Evolutionary conservation across 2,113 vertebrate genomes (phyloP).

Genomic region (Anolis carolinensis): DNA sequence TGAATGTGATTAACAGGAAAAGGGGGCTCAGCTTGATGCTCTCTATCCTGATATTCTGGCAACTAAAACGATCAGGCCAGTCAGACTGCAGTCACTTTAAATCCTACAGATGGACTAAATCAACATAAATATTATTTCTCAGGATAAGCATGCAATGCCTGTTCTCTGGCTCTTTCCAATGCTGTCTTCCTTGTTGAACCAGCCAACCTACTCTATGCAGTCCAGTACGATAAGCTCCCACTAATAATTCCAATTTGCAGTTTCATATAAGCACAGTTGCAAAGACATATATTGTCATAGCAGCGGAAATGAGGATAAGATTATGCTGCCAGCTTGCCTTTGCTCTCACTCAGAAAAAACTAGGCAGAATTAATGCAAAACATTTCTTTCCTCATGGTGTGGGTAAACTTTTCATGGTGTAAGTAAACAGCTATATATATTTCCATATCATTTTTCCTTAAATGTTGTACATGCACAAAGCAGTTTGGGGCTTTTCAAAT

Average conservation of each 20-base stretch:
- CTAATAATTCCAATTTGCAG: background rate
- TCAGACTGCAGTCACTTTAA: background rate
- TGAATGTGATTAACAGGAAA: background rate
- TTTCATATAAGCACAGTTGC: background rate
- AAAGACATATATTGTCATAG: background rate
- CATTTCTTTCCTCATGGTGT: background rate
- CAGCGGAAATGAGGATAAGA: background rate
- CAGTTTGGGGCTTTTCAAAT: too few relatives aligned
- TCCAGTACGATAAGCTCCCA: background rate
- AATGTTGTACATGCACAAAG: too few relatives aligned
- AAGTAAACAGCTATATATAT: background rate
- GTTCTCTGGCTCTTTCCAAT: background rate
- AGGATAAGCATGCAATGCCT: background rate
- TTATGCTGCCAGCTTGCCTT: background rate
- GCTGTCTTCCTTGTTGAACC: background rate
- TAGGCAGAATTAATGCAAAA: background rate
- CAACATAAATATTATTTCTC: too few relatives aligned
- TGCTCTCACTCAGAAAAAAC: background rate
- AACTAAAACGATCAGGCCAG: background rate
- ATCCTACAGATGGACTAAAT: background rate
- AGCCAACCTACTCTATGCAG: background rate
- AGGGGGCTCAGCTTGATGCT: background rate
- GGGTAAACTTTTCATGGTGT: background rate
- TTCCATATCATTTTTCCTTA: background rate
- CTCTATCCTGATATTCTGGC: background rate